A percentile compares a stretch with the other conserved stretches of the same genome.
Conservation (phyloP, 2,888 invertebrate genomes). For the Erebia palarica region DNA sequence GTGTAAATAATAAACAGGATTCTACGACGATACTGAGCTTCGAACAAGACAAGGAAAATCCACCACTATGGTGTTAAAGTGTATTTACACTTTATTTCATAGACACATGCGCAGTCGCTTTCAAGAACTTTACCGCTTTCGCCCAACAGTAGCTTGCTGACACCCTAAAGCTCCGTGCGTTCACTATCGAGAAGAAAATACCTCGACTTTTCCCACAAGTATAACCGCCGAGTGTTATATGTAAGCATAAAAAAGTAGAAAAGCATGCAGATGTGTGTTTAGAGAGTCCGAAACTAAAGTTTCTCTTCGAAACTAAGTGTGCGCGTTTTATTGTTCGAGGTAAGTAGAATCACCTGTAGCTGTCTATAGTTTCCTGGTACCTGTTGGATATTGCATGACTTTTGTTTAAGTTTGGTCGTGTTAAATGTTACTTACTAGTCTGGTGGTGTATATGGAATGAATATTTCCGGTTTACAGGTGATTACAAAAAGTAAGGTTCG, state of each 20-base stretch:
- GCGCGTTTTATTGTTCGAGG: constrained; percentile 60
- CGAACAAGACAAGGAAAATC: constrained; percentile 31
- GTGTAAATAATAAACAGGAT: constrained; percentile 9
- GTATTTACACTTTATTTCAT: constrained; percentile 45
- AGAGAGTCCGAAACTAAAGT: constrained; percentile 54
- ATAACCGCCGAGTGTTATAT: constrained; percentile 69
- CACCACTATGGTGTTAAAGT: constrained; percentile 22
- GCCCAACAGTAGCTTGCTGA: constrained; percentile 60
- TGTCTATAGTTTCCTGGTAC: constrained; percentile 32
- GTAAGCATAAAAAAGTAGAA: constrained; percentile 72
- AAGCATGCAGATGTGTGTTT: constrained; percentile 75
- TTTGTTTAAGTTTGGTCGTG: constrained; percentile 26
- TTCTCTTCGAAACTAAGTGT: constrained; percentile 64
- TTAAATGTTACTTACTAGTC: neutral
- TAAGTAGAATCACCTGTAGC: constrained; percentile 70
- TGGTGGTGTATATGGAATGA: neutral
- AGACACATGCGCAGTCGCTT: constrained; percentile 58
- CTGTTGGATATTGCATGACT: constrained; percentile 37
- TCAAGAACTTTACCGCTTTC: constrained; percentile 44
- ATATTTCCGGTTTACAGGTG: neutral
- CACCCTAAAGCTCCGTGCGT: constrained; percentile 56
- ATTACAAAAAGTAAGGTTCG: neutral
- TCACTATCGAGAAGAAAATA: constrained; percentile 44
- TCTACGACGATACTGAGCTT: neutral
- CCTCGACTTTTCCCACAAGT: constrained; percentile 50